phyloP scores from a whole-genome alignment of 2,113 vertebrate species.

The Corvus cornix region DNA sequence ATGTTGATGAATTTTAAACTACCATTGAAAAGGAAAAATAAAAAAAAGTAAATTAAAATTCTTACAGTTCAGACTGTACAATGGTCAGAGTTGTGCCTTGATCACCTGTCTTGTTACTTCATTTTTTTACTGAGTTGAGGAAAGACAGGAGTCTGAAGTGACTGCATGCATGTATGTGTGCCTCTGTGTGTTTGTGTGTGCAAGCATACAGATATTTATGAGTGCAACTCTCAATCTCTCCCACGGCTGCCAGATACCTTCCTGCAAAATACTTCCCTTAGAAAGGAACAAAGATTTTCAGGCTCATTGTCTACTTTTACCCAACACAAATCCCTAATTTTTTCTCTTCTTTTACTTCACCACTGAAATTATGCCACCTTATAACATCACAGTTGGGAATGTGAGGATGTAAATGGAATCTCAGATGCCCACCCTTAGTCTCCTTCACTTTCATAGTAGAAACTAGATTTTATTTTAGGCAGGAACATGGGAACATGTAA shows the following conservation, averaged over 20 bases:
- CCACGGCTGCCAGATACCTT: not conserved
- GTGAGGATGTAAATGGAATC: not conserved
- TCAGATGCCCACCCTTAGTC: not conserved
- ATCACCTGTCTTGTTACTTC: not conserved
- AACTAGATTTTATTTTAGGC: not conserved
- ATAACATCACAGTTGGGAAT: not conserved
- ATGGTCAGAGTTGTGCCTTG: not conserved
- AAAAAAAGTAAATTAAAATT: not conserved
- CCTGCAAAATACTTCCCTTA: not conserved
- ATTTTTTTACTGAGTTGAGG: not conserved
- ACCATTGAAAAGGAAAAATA: not conserved
- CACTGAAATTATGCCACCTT: not conserved
- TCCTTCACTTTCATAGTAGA: not conserved
- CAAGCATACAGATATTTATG: not conserved
- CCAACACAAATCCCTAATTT: not conserved
- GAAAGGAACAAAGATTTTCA: not conserved
- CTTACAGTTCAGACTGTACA: not conserved
- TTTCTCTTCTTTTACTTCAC: not conserved
- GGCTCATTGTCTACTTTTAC: not conserved
- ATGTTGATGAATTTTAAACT: not conserved
- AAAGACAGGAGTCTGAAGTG: not conserved
- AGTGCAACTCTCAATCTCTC: not conserved
- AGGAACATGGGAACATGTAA: not conserved
- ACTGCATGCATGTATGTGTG: rapidly evolving
- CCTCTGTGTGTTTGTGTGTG: not conserved